Conservation (phyloP, 2,113 vertebrate genomes). For the Syrmaticus mikado region DNA sequence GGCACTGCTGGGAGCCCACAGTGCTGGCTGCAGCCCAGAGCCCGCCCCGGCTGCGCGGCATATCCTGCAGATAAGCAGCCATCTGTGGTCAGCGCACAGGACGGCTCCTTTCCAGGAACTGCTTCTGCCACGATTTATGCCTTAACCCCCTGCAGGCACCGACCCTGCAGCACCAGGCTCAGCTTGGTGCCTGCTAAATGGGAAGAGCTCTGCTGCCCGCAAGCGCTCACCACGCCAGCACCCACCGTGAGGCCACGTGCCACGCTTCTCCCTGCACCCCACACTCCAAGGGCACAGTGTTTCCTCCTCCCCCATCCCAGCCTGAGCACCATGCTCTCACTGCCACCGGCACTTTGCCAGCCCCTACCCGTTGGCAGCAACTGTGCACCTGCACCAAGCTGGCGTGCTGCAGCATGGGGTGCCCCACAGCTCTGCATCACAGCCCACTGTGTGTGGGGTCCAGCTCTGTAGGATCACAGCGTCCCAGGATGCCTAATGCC, state of each 20-base stretch:
- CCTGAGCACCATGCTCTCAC: fast-evolving
- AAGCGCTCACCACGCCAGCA: too few relatives aligned
- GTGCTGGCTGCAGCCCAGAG: not conserved
- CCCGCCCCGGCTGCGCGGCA: not conserved
- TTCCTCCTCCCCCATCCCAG: not conserved
- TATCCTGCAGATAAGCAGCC: not conserved
- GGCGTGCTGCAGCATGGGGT: fast-evolving
- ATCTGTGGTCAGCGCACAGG: not conserved
- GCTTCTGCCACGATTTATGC: not conserved
- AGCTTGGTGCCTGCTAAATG: not conserved
- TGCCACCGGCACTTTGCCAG: fast-evolving
- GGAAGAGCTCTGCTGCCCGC: not conserved
- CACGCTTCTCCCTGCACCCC: not conserved
- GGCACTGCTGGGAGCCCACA: not conserved
- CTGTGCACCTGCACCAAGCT: fast-evolving
- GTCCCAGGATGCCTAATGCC: not conserved
- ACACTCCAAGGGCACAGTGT: not conserved
- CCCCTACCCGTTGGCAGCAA: fast-evolving
- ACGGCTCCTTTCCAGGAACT: not conserved
- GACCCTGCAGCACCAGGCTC: not conserved
- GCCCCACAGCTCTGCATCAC: not conserved
- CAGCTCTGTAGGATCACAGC: not conserved
- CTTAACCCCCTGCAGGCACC: not conserved
- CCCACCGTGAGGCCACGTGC: too few relatives aligned
- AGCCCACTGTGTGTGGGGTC: not conserved